A percentile compares a stretch with the other conserved stretches of the same genome.
Conservation (phyloP, 1,140 invertebrate species). For the Drosophila elegans region DNA sequence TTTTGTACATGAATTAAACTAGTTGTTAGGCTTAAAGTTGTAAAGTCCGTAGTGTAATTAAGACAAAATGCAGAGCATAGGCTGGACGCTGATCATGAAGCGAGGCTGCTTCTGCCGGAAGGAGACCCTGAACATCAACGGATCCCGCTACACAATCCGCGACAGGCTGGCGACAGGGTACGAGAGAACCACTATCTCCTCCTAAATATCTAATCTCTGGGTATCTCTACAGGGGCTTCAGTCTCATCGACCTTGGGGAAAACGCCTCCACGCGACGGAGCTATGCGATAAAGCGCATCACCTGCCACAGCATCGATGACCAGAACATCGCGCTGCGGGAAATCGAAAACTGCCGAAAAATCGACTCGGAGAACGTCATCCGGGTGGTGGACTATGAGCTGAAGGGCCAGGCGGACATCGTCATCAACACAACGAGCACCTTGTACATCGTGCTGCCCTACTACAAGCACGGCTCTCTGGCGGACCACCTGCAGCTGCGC, state of each 20-base stretch:
- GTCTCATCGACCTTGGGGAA: constrained; percentile 92
- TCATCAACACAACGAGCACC: constrained; percentile 90
- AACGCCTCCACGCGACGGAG: constrained; percentile 89
- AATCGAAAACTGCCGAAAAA: constrained; percentile 90
- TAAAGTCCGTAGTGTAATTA: constrained; percentile 53
- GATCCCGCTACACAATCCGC: constrained; percentile 88
- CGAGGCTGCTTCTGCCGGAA: constrained; percentile 93
- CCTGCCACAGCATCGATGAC: constrained; percentile 92
- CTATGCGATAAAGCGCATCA: constrained; percentile 93
- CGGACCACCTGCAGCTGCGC: constrained; percentile 88
- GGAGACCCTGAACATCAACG: constrained; percentile 90
- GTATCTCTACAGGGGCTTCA: constrained; percentile 89
- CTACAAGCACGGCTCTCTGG: constrained; percentile 92
- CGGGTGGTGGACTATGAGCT: constrained; percentile 90
- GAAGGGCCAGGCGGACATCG: constrained; percentile 87
- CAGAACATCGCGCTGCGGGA: constrained; percentile 90
- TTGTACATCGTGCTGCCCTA: constrained; percentile 92
- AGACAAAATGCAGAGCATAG: constrained; percentile 88
- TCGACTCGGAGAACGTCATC: constrained; percentile 92
- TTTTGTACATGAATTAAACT: constrained; percentile 68
- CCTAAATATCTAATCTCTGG: constrained; percentile 39
- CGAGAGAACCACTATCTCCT: constrained; percentile 9
- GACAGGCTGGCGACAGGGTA: constrained; percentile 92
- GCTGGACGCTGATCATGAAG: constrained; percentile 89
- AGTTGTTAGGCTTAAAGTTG: constrained; percentile 68